Percentiles rank a stretch among this genome's conserved stretches.
These are phyloP conservation scores for Dendrocincla fuliginosa DNA, from an alignment of 2,797 vertebrate genomes.

Conservation along the genomic window DNA sequence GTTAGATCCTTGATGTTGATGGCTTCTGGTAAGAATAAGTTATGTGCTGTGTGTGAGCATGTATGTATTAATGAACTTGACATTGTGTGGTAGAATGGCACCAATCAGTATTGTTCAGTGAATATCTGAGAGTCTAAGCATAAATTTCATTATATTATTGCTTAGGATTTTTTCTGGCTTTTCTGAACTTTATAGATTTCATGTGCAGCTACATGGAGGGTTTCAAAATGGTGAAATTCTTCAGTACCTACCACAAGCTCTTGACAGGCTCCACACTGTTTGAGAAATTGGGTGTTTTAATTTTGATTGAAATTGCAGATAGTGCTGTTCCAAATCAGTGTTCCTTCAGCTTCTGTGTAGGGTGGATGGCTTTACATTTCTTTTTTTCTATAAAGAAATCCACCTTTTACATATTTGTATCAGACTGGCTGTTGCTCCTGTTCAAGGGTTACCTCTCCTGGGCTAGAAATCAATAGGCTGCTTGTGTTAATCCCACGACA, in stretches of 20 bases:
- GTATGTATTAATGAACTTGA: neutral
- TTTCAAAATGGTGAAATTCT: neutral
- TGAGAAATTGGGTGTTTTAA: neutral
- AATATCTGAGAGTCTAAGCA: neutral
- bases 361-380: neutral
- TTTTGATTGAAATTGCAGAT: neutral
- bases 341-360: neutral
- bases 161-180: neutral
- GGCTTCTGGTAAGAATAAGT: neutral
- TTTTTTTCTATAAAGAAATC: neutral
- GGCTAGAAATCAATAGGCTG: neutral
- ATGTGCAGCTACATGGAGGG: neutral
- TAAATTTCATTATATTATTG: neutral
- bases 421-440: neutral
- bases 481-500: neutral
- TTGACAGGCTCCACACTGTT: neutral
- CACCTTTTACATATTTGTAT: rapidly evolving
- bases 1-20: neutral
- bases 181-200: neutral
- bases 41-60: neutral
- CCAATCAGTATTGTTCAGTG: neutral
- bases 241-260: neutral
- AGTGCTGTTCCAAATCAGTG: neutral
- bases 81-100: neutral
- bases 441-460: rapidly evolving